These are phyloP conservation scores for Acleris laterana DNA, from an alignment of 2,888 invertebrate genomes.

Conservation along the genomic window DNA sequence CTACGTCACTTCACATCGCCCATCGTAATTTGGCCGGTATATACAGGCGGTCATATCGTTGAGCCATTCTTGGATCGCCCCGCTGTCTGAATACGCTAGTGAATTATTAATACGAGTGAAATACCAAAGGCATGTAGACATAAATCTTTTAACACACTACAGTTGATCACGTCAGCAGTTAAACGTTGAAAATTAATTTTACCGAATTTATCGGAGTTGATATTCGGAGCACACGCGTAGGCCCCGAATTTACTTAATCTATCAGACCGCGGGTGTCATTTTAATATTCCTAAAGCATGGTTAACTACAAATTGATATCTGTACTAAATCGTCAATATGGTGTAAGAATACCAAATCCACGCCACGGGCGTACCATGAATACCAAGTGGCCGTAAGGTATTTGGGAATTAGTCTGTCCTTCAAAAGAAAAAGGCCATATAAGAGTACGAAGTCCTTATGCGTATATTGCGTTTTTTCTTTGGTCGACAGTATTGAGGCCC, in stretches of 20 bases:
- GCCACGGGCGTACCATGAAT: constrained; percentile 59
- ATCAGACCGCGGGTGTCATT: constrained; percentile 38
- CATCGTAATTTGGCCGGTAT: too few species aligned
- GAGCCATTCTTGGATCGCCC: not conserved
- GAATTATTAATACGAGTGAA: not conserved
- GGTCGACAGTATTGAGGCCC: constrained; percentile 15
- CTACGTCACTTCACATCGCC: too few species aligned
- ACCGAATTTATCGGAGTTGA: constrained; percentile 22
- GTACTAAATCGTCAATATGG: constrained; percentile 70
- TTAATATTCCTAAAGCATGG: constrained; percentile 60
- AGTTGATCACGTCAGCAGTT: constrained; percentile 20
- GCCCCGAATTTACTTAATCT: constrained; percentile 35
- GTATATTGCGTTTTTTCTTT: too few species aligned
- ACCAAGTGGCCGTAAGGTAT: constrained; percentile 50
- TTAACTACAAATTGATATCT: constrained; percentile 79
- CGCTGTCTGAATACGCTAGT: constrained; percentile 3
- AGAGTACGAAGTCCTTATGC: too few species aligned
- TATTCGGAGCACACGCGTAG: constrained; percentile 21
- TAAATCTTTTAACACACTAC: constrained; percentile 14
- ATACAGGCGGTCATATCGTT: not conserved
- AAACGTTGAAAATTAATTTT: constrained; percentile 30
- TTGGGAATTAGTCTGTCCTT: constrained; percentile 18
- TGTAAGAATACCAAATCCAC: constrained; percentile 67
- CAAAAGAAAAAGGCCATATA: too few species aligned
- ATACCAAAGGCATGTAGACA: constrained; percentile 1